phyloP scores from a whole-genome alignment of 2,797 vertebrate genomes.

The Pteronotus mesoamericanus region DNA sequence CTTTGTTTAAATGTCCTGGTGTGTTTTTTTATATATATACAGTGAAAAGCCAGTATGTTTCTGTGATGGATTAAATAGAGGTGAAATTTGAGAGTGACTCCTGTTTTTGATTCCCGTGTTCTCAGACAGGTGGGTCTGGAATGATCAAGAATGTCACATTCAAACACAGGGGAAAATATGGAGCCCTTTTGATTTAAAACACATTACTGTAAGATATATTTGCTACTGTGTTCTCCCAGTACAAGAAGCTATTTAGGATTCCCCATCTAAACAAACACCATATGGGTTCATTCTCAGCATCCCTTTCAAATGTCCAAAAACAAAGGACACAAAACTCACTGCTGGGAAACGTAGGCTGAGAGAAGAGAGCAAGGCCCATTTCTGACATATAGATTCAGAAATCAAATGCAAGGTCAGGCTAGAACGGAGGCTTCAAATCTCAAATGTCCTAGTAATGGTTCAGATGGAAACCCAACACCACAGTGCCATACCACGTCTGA shows the following conservation, averaged over 20 bases:
- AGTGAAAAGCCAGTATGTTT: conserved; percentile 82
- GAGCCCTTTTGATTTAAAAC: conserved; percentile 86
- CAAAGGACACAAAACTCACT: not conserved
- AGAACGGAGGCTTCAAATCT: conserved; percentile 65
- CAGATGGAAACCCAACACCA: conserved; percentile 67
- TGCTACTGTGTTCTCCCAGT: conserved; percentile 82
- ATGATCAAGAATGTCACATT: conserved; percentile 87
- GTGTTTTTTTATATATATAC: conserved; percentile 78
- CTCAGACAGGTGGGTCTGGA: conserved; percentile 87
- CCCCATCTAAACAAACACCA: conserved; percentile 80
- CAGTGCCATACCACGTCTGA: conserved; percentile 59
- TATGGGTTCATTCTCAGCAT: conserved; percentile 61
- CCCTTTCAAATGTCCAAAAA: conserved; percentile 52
- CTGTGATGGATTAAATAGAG: conserved; percentile 86
- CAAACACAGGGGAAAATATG: conserved; percentile 79
- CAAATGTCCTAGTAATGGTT: conserved; percentile 69
- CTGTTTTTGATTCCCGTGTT: conserved; percentile 86
- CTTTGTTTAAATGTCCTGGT: conserved; percentile 88
- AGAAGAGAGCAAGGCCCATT: conserved; percentile 5
- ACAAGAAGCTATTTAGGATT: conserved; percentile 79
- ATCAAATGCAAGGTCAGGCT: conserved; percentile 62
- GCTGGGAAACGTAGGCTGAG: not conserved
- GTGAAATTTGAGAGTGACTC: conserved; percentile 86
- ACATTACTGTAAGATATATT: conserved; percentile 81
- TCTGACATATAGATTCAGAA: conserved; percentile 26